phyloP scores from a whole-genome alignment of 2,888 invertebrate genomes.

The Synanthedon formicaeformis region DNA sequence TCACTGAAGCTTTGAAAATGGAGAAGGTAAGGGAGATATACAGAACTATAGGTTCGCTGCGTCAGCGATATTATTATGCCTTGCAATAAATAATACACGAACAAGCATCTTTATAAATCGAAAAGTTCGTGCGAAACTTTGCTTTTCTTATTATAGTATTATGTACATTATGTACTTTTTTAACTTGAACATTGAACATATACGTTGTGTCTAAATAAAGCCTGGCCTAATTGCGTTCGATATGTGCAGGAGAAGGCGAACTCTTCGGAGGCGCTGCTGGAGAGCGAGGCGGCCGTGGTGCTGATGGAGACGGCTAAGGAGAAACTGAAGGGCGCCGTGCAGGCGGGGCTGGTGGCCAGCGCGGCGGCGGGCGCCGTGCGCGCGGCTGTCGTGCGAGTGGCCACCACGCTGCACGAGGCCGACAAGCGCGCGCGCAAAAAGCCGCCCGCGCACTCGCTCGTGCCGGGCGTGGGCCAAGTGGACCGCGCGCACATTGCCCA shows the following conservation, averaged over 20 bases:
- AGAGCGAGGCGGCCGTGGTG: constrained; percentile 79
- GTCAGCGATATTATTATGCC: background rate
- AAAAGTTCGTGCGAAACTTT: too few relatives aligned
- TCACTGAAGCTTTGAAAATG: constrained; percentile 82
- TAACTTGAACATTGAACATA: too few relatives aligned
- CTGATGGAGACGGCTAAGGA: constrained; percentile 88
- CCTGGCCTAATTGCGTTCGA: too few relatives aligned
- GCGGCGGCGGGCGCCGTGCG: constrained; percentile 78
- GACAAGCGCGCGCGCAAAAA: constrained; percentile 33
- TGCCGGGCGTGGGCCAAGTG: constrained; percentile 79
- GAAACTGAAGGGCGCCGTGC: constrained; percentile 82
- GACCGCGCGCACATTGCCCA: constrained; percentile 84
- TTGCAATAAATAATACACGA: background rate
- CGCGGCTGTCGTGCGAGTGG: constrained; percentile 80
- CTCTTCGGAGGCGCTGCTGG: constrained; percentile 79
- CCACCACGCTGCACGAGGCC: constrained; percentile 78
- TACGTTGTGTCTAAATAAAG: too few relatives aligned
- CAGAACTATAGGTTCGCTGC: background rate
- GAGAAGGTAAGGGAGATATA: constrained; percentile 68
- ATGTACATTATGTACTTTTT: too few relatives aligned
- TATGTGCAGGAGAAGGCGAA: constrained; percentile 67
- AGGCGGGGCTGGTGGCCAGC: constrained; percentile 74
- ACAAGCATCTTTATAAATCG: too few relatives aligned
- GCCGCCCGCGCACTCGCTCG: constrained; percentile 69
- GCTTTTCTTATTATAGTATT: too few relatives aligned